Evolutionary conservation across 2,888 invertebrate species (phyloP).

Genomic region (Cordilura impudica): DNA sequence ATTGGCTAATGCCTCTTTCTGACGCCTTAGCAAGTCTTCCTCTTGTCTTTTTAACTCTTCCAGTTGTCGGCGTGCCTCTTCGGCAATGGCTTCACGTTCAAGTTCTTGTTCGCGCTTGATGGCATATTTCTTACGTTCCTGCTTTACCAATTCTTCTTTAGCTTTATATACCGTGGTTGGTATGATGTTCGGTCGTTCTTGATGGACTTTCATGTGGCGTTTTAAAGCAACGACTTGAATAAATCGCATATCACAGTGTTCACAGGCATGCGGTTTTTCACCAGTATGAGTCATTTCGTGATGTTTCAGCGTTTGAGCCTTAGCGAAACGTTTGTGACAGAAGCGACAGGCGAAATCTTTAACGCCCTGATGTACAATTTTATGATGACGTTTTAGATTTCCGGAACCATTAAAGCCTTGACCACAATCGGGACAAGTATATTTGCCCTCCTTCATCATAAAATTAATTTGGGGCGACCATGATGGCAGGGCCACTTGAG

Average conservation of each 20-base stretch:
- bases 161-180: slow-evolving; percentile 68
- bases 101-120: slow-evolving; percentile 71
- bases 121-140: slow-evolving; percentile 71
- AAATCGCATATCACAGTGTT: slow-evolving; percentile 73
- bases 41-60: slow-evolving; percentile 69
- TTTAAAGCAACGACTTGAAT: slow-evolving; percentile 75
- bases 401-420: slow-evolving; percentile 75
- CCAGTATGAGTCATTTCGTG: slow-evolving; percentile 77
- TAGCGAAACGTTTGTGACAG: slow-evolving; percentile 75
- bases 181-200: slow-evolving; percentile 69
- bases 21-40: slow-evolving; percentile 58
- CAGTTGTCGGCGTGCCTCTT: slow-evolving; percentile 72
- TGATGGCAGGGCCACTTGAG: slow-evolving; percentile 73
- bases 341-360: slow-evolving; percentile 75
- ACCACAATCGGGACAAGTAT: slow-evolving; percentile 74
- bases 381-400: slow-evolving; percentile 74
- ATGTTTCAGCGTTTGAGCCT: slow-evolving; percentile 76
- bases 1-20: slow-evolving; percentile 53
- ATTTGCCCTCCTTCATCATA: slow-evolving; percentile 75
- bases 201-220: slow-evolving; percentile 74
- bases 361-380: slow-evolving; percentile 75
- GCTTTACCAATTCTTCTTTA: slow-evolving; percentile 72
- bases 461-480: slow-evolving; percentile 76
- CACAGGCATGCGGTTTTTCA: slow-evolving; percentile 75
- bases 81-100: slow-evolving; percentile 72